Evolutionary conservation across 1,140 invertebrate genomes (phyloP).

Genomic region (Drosophila truncata): DNA sequence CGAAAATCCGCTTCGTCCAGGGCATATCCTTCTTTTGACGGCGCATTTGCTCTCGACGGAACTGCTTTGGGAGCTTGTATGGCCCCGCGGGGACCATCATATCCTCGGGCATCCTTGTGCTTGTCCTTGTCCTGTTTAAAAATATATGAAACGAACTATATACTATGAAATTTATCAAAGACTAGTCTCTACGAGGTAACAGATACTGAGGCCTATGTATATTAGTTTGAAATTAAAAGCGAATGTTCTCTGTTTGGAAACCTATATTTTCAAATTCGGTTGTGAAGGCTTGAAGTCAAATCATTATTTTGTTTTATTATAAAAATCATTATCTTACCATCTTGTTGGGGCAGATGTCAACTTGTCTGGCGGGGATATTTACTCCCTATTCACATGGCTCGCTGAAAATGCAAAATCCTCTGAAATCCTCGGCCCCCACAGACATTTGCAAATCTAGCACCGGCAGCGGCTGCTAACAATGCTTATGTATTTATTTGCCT

Average conservation of each 20-base stretch:
- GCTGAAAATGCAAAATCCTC: conserved; percentile 17
- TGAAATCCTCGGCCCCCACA: conserved; percentile 25
- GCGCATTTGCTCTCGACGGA: conserved; percentile 28
- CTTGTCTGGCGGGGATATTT: background rate
- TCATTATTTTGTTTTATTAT: background rate
- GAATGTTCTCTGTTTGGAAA: background rate
- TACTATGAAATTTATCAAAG: background rate
- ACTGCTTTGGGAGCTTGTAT: conserved; percentile 52
- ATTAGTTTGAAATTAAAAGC: background rate
- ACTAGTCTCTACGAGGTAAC: background rate
- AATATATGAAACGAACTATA: background rate
- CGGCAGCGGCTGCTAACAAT: conserved; percentile 32
- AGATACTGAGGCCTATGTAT: too few species aligned
- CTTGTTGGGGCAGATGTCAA: background rate
- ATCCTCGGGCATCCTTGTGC: conserved; percentile 35
- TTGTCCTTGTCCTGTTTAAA: background rate
- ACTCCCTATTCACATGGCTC: background rate
- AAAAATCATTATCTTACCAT: background rate
- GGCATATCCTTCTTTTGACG: conserved; percentile 50
- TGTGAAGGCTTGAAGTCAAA: too few species aligned
- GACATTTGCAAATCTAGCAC: conserved; percentile 53
- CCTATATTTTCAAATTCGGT: too few species aligned
- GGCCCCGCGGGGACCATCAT: conserved; percentile 32
- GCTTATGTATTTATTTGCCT: conserved; percentile 72
- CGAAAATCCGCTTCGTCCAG: conserved; percentile 51